A percentile compares a stretch with the other conserved stretches of the same genome.
phyloP scores from a whole-genome alignment of 2,113 vertebrate genomes.

The Uria lomvia region DNA sequence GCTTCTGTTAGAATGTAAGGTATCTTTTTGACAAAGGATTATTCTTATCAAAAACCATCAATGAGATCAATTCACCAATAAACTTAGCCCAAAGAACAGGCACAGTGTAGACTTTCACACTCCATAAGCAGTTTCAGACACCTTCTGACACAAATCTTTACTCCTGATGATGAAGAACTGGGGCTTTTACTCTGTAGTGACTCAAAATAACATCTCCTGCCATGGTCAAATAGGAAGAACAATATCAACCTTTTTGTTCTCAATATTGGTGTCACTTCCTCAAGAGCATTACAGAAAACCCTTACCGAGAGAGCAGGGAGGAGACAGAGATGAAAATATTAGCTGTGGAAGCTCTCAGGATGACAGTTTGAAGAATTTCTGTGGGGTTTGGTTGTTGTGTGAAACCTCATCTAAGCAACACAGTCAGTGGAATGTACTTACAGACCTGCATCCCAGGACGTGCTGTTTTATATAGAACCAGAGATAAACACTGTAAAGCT shows the following conservation, averaged over 20 bases:
- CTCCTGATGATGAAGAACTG: neutral
- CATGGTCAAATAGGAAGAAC: neutral
- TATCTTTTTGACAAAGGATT: neutral
- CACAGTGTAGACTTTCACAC: neutral
- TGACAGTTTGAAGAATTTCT: neutral
- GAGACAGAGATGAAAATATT: neutral
- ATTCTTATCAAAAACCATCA: neutral
- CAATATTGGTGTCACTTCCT: neutral
- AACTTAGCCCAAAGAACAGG: neutral
- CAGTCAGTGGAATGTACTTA: neutral
- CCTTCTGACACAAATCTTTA: neutral
- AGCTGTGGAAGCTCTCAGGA: neutral
- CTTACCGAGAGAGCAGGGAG: rapidly evolving
- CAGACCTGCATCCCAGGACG: rapidly evolving
- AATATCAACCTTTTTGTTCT: neutral
- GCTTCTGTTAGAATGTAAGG: neutral
- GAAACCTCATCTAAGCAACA: neutral
- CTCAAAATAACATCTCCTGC: neutral
- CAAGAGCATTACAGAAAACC: neutral
- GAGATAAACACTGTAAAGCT: neutral
- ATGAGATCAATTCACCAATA: neutral
- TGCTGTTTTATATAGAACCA: neutral
- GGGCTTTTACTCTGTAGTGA: neutral
- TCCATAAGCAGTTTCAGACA: neutral
- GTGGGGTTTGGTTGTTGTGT: neutral